phyloP scores from a whole-genome alignment of 2,113 vertebrate species.

The Pachyramphus minor region DNA sequence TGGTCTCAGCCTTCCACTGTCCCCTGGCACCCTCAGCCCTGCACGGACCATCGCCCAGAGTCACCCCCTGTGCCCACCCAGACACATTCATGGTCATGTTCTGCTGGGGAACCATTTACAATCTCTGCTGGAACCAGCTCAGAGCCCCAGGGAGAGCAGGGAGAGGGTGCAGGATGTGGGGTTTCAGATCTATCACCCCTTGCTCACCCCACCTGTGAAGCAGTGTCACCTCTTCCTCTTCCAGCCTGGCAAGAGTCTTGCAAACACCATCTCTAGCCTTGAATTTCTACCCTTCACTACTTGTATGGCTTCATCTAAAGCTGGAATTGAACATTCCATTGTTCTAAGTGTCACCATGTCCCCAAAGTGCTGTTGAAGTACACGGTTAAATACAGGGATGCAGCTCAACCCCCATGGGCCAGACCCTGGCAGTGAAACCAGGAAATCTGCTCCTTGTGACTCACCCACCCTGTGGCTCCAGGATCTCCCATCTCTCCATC shows the following conservation, averaged over 20 bases:
- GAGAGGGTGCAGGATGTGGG: background rate
- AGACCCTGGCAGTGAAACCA: background rate
- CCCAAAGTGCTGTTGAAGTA: background rate
- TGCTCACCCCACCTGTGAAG: background rate
- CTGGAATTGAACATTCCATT: background rate
- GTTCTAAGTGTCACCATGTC: background rate
- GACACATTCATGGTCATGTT: background rate
- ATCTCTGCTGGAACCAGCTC: background rate
- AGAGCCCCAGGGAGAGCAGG: accelerated
- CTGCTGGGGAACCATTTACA: background rate
- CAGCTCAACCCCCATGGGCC: background rate
- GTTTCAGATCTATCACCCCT: background rate
- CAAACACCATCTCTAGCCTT: background rate
- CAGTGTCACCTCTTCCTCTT: background rate
- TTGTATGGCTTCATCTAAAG: background rate
- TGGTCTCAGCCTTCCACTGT: too few relatives aligned
- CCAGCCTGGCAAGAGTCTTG: background rate
- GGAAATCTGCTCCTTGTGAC: accelerated
- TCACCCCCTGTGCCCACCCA: background rate
- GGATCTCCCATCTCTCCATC: too few relatives aligned
- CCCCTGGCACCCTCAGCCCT: background rate
- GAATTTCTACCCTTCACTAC: background rate
- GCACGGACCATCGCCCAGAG: background rate
- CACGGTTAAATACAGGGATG: background rate
- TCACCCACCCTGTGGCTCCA: accelerated